Base-by-base conservation (phyloP, 2,888 invertebrate species). In the Diplolepis rosae region DNA sequence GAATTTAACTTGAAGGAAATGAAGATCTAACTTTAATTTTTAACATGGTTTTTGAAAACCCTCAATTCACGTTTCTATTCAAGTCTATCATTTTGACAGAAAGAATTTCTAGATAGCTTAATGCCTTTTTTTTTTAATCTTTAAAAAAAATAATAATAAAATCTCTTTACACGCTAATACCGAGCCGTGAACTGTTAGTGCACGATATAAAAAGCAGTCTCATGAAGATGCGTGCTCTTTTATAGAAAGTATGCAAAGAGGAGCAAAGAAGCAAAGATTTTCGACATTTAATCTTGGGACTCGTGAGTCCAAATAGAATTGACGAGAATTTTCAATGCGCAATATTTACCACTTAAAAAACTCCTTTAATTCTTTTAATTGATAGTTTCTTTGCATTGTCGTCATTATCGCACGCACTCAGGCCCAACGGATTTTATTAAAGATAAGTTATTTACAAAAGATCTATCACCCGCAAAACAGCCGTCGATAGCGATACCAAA, bases 361-460 rank as follows among this genome's bases (percentile, higher is more conserved):
- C 48, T 61, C 65, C 67, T 67, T 45, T 67, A 15, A 48, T 54
- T 68, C 24, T 54, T 56, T 72, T 52, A 56, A 45, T 54, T 13
- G 30, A 22, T 35, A 27, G 11, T 70, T 67, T 32, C 4, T 11
- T 39, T 6, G 13, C 24, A 65, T 56, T 30, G n/a, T 65, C 39
- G 1, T 45, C 52, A 32, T 35, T 30, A 13, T 66, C 65, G 42
- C n/a, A 9, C 22, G 35, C 61, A 61, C 39, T 61, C 61, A 39
- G 61, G 39, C 39, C 35, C 27, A 61, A 61, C 61, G 39, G 39
- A 61, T 42, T n/a, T n/a, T 61, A 61, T 61, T 61, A 54, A n/a
- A 61, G n/a, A 61, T 61, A 61, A 24, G 39, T 39, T 61, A 61
- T 61, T 61, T 61, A 61, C 61, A 61, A 61, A 61, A 61, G 24